Evolutionary conservation across 2,113 vertebrate genomes (phyloP), one percentile per base, ranked within the genome.

Genomic region (Periophthalmus modestus): DNA sequence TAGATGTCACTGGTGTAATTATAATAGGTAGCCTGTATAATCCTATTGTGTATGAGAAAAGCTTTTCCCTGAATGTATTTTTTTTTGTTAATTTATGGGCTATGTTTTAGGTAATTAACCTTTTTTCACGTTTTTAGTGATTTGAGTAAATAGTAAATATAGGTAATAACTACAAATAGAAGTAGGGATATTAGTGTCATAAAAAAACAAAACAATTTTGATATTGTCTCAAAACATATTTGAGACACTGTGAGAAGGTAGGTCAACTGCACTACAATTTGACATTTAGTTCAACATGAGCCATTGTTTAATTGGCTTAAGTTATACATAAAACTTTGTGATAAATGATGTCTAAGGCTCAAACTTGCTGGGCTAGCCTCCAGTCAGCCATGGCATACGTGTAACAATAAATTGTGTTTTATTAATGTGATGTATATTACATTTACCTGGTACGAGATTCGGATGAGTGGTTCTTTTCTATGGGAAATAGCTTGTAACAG

Each of bases 401-500:
- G 24, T 14, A 59, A 59, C 12, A 23, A 15, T 13, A 9, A 57
- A 23, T 57, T 9, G 4, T 1, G 5, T 58, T 28, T 59, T 15
- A n/a, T 59, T 12, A 28, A 59, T 28, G 23, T 59, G 23, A 28
- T 59, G 57, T 84, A 85, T 80, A 79, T 74, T 86, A 70, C 82
- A 77, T 75, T 78, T 84, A 75, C 83, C 66, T 68, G 77, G 85
- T 66, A 79, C 84, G 50, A 6, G 72, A 88, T 82, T 87, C 1
- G 23, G 71, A 5, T 28, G 18, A 75, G 85, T 54, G 61, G 61
- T 71, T 82, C 59, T 82, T 81, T 86, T 46, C 78, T 71, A 79
- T 83, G 52, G 71, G 83, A 86, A 81, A 78, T 62, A 52, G 76
- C 69, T n/a, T 83, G 89, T 81, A 82, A 83, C 72, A 82, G 81